Conservation (phyloP, 2,888 invertebrate genomes). For the Diarsia brunnea region DNA sequence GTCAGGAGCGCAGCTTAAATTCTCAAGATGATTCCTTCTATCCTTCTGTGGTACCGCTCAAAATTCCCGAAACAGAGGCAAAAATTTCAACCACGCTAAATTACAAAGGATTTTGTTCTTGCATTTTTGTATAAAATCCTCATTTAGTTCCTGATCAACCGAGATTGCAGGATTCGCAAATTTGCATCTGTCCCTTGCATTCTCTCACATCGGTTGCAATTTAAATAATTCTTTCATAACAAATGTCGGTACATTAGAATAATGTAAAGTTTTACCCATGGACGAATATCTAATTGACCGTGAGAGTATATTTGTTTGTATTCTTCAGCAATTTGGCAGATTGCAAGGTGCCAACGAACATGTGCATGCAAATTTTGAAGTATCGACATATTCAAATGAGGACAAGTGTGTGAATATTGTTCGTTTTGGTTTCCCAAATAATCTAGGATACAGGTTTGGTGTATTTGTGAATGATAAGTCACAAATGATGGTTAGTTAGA, state of each 20-base stretch:
- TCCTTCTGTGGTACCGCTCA: constrained; percentile 55
- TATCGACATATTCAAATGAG: constrained; percentile 82
- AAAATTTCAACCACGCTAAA: constrained; percentile 69
- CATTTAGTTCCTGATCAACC: constrained; percentile 85
- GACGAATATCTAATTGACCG: constrained; percentile 84
- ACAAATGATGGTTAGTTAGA: constrained; percentile 56
- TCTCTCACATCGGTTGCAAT: constrained; percentile 76
- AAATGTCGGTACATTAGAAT: constrained; percentile 82
- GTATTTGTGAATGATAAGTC: constrained; percentile 51
- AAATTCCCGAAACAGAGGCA: constrained; percentile 67
- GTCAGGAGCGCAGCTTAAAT: constrained; percentile 25
- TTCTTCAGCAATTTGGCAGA: constrained; percentile 65
- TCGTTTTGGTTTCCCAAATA: constrained; percentile 77
- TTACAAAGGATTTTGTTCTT: constrained; percentile 76
- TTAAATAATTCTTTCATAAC: constrained; percentile 87
- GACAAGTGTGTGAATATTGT: constrained; percentile 83
- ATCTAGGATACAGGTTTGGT: constrained; percentile 62
- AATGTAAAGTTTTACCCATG: constrained; percentile 78
- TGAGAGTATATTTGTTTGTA: constrained; percentile 77
- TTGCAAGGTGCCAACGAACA: constrained; percentile 65
- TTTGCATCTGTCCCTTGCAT: constrained; percentile 83
- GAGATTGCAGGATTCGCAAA: constrained; percentile 81
- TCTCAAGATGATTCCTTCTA: constrained; percentile 46
- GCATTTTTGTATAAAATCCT: constrained; percentile 87
- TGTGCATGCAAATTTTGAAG: constrained; percentile 74